Evolutionary conservation across 2,113 vertebrate species (phyloP), one percentile per base, ranked within the genome.

Genomic region (Thunnus maccoyii): DNA sequence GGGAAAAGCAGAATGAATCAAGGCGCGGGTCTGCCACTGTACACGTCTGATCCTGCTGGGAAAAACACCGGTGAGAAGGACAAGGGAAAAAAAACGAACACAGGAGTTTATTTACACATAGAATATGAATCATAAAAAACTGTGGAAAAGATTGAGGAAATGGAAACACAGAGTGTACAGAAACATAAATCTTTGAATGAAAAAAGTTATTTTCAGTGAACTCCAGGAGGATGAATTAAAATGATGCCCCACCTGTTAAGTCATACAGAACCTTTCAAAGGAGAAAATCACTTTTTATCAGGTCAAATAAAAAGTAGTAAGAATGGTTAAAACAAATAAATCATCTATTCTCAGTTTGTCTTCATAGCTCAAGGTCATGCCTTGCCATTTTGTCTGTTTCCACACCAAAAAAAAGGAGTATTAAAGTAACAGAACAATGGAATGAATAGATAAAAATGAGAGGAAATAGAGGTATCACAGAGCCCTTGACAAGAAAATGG

Each of bases 1-100:
- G 65, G 76, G 58, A 75, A 76, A 70, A 3, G 70, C 44, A 22
- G 36, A 65, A 72, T 67, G 56, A 83, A 86, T 76, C 68, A 56
- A 77, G 67, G 65, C 0, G 47, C 18, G 9, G 52, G 18, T 68
- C 57, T 41, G 54, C 25, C 3, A 27, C 50, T 20, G 50, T 25
- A 57, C 20, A 9, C 1, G 3, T 52, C 17, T 52, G 46, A 61
- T 55, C 41, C 12, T 1, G 18, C n/a, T 9, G 30, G 0, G 30
- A 30, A 51, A 57, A 75, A 47, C 46, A 63, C 32, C 36, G 22
- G 61, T 27, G 47, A 71, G 46, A 7, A 4, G 3, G 5, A 8
- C 20, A 3, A 69, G 15, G 12, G 22, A 22, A 15, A 3, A 22
- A n/a, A 52, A 25, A 47, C 1, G 2, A 25, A 30, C 4, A 66